Base-by-base conservation (phyloP, 1,140 invertebrate genomes). In the Eriosoma lanigerum region DNA sequence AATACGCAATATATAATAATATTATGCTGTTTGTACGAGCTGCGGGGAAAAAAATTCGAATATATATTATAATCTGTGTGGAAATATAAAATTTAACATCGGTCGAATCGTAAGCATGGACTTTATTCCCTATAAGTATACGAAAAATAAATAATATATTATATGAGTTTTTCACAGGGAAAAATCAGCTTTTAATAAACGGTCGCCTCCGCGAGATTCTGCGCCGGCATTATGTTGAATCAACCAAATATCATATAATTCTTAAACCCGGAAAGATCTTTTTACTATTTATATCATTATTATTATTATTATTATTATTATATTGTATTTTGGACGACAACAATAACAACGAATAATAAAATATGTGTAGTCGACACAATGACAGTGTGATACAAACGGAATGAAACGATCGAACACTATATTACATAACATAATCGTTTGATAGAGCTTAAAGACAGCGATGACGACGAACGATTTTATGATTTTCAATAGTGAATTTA, bases 351-450 rank as follows among this genome's bases (percentile, higher is more conserved):
- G 8, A 38, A 38, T 38, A 48, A 48, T 13, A 68, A 68, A 68
- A 68, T 68, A 48, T 68, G 66, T 68, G 48, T 48, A 68, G 46
- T 68, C 44, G 21, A 68, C 64, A 68, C 64, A 46, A 68, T 46
- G 13, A 17, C 10, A n/a, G n/a, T n/a, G n/a, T n/a, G n/a, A 38
- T 8, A 38, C n/a, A 10, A 46, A 68, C 12, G 38, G 12, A 68
- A 68, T 46, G 46, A 68, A 68, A 68, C 13, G 38, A 46, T 13
- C 19, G 19, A 44, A 64, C 9, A 10, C 4, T 38, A 32, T 46
- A 32, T 68, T 68, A 44, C 46, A 62, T 32, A 68, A 19, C 46
- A 3, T 64, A n/a, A n/a, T 46, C 38, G 38, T 15, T 17, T 17
- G 21, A 9, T 48, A 26, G 1, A 21, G 19, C 21, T 64, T 38